Percentiles rank a stretch among this genome's conserved stretches.
phyloP scores from a whole-genome alignment of 2,888 invertebrate genomes.

The Ethmia dodecea region DNA sequence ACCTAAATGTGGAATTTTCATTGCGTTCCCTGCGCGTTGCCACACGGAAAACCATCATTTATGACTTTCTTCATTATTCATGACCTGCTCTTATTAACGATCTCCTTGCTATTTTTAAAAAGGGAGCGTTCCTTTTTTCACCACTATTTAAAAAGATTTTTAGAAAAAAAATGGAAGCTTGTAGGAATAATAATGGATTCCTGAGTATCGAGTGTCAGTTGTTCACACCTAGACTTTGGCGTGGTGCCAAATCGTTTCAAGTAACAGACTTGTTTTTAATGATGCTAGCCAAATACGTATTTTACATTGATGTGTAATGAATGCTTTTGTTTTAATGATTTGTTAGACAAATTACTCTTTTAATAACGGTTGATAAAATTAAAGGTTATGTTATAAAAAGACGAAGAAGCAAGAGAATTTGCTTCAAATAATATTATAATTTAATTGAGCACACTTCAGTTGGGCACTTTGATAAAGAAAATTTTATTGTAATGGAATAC shows the following conservation, averaged over 20 bases:
- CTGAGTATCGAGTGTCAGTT: constrained; percentile 56
- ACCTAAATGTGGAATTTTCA: constrained; percentile 55
- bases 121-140: no score
- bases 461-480: no score
- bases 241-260: constrained; percentile 50
- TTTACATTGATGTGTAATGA: constrained; percentile 20
- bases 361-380: no score
- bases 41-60: constrained; percentile 23
- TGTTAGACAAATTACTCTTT: no score
- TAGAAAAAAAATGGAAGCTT: not conserved
- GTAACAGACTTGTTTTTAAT: constrained; percentile 42
- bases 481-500: no score
- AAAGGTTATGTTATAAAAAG: no score
- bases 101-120: no score
- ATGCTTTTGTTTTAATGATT: not conserved
- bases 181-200: constrained; percentile 20
- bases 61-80: not conserved
- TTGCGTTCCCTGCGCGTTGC: constrained; percentile 37
- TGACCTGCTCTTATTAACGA: constrained; percentile 11
- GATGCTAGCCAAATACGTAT: constrained; percentile 47
- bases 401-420: no score
- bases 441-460: no score
- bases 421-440: no score
- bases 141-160: no score
- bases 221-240: constrained; percentile 49